Evolutionary conservation across 2,797 vertebrate genomes (phyloP), one percentile per base, ranked within the genome.

Genomic region (Pipistrellus pygmaeus): DNA sequence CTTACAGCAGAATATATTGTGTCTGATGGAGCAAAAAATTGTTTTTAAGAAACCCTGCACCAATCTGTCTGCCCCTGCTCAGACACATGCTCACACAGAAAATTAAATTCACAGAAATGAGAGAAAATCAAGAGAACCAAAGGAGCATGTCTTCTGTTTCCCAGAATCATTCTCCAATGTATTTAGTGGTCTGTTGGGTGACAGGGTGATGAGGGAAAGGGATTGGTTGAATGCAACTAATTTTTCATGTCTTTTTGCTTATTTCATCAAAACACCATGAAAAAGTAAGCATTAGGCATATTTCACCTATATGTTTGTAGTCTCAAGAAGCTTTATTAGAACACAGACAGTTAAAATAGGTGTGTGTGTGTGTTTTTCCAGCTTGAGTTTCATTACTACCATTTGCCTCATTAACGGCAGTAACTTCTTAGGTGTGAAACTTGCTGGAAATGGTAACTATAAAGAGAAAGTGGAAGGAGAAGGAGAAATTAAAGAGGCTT

Each of bases 51-150:
- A 96, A 81, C 71, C 95, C 85, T 96, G 77, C 72, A 95, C 81
- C 95, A 96, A 92, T 89, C 85, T 96, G 95, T 97, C 94, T 97
- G 95, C 95, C 94, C 96, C 89, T 94, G 85, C 46, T 97, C 92
- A 95, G 83, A 94, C 69, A 98, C 95, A 97, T 96, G 64, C 57
- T 97, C 23, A 4, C 11, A 96, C 89, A 95, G 96, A 97, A 97
- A 53, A 95, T 57, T 71, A 97, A 98, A 96, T 92, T 96, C 96
- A 95, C 96, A 85, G 94, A 97, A 97, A 97, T 68, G 60, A 96
- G 53, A 96, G 69, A 97, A 97, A 98, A 69, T 93, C 85, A 97
- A 95, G 84, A 94, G 91, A 97, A 92, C 2, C 62, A 96, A 96
- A 44, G 4, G 51, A 97, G 69, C 72, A 71, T 3, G 51, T 96